Percentiles rank a stretch among this genome's conserved stretches.
phyloP scores from a whole-genome alignment of 2,113 vertebrate genomes.

The Ornithorhynchus anatinus region DNA sequence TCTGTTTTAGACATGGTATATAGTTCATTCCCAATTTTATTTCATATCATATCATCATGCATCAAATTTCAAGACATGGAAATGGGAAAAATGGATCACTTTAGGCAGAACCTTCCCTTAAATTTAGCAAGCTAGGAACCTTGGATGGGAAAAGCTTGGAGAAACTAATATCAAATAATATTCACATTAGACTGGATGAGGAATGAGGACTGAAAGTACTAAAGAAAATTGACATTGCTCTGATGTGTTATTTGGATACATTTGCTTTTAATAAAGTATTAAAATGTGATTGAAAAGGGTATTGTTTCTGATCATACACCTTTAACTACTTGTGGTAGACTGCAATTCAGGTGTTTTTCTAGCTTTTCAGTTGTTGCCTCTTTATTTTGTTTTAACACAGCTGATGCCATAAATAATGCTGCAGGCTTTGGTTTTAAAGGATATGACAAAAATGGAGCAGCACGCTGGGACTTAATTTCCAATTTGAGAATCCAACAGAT shows the following conservation, averaged over 20 bases:
- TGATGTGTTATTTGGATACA: not conserved
- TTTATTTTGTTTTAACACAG: constrained; percentile 69
- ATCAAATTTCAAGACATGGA: no score
- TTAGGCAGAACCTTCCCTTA: not conserved
- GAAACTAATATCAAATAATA: not conserved
- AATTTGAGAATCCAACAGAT: constrained; percentile 94
- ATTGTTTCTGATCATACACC: not conserved
- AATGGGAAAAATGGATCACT: not conserved
- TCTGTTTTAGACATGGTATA: no score
- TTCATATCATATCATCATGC: no score
- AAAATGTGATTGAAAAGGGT: not conserved
- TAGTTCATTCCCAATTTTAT: no score
- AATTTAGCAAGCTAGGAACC: not conserved
- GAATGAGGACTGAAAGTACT: not conserved
- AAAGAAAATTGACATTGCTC: not conserved
- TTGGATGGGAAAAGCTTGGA: not conserved
- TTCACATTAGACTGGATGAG: not conserved
- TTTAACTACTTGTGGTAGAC: fast-evolving
- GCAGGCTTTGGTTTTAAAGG: constrained; percentile 97
- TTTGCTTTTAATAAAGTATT: not conserved
- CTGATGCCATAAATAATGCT: constrained; percentile 98
- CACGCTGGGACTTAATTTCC: constrained; percentile 91
- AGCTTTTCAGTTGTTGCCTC: not conserved
- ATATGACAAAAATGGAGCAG: constrained; percentile 86
- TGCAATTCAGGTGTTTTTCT: not conserved